phyloP scores from a whole-genome alignment of 1,140 invertebrate species.

The Penaeus japonicus region DNA sequence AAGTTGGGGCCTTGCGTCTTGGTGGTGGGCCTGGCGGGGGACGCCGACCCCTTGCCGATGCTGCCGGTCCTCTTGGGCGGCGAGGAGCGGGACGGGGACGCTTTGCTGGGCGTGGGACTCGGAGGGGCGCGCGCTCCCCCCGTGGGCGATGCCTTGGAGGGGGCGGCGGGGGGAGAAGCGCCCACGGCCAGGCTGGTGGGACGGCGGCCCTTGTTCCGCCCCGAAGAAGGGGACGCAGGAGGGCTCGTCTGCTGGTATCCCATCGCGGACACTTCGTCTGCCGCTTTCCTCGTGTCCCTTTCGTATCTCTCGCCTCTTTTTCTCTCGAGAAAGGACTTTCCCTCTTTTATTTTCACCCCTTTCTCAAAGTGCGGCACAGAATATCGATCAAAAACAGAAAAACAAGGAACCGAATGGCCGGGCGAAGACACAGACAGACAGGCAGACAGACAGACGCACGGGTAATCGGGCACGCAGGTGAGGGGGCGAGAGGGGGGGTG shows the following conservation, averaged over 20 bases:
- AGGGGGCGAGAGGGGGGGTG: too few species aligned
- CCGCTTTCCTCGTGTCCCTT: neutral
- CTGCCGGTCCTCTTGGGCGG: constrained; percentile 1
- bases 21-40: neutral
- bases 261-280: neutral
- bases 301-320: neutral
- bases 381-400: neutral
- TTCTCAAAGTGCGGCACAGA: neutral
- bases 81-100: neutral
- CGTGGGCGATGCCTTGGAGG: too few species aligned
- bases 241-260: neutral
- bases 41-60: neutral
- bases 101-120: neutral
- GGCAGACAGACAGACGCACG: too few species aligned
- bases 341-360: neutral
- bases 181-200: constrained; percentile 11
- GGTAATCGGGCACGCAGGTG: too few species aligned
- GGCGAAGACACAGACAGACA: too few species aligned
- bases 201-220: neutral
- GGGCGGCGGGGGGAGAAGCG: too few species aligned
- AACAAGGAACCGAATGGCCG: neutral
- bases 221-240: neutral
- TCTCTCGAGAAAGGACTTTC: neutral
- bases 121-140: neutral
- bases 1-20: neutral